Evolutionary conservation across 2,797 vertebrate species (phyloP), one percentile per base, ranked within the genome.

Genomic region (Sitta carolinensis): DNA sequence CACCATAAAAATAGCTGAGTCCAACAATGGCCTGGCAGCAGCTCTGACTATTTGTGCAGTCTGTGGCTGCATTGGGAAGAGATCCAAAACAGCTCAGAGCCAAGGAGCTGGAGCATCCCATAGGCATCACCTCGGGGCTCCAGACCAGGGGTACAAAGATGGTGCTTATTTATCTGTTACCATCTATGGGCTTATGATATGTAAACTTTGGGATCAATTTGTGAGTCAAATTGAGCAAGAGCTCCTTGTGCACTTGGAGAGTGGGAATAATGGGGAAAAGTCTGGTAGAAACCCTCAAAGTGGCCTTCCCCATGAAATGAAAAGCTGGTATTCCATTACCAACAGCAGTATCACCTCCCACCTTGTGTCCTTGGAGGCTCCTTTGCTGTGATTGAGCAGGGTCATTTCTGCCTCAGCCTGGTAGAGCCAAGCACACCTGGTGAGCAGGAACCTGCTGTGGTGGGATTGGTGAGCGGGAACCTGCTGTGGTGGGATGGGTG

Each of bases 251-350:
- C 18, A 1, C 45, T 51, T 22, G n/a, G 42, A 19, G 9, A 30
- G 18, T 3, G 32, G 74, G 57, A 84, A 67, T 48, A 38, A 62
- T 1, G 6, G 27, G 55, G 22, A 18, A 50, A 57, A 55, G 11
- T 27, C 27, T 72, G 76, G 5, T 10, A 36, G 43, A 75, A 27
- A 10, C 21, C 57, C 68, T 57, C 69, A 26, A 9, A 52, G 14
- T 2, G 1, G 9, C 8, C 5, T 10, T 18, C 8, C 8, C 19
- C 29, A 2, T 4, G 43, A 43, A n/a, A 34, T 13, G 5, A 23
- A 67, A 80, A 62, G 25, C 36, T 77, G 66, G 45, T 30, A 16
- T 0, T 17, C 36, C 25, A 4, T 21, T 26, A 42, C 36, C 59
- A 77, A 26, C 48, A 62, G 16, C 11, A 77, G 23, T 38, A 36